A percentile compares a stretch with the other conserved stretches of the same genome.
These are phyloP conservation scores for Aurelia aurita DNA, from an alignment of 30 jellyfish, hydroid and myxozoan genomes.

Conservation along the genomic window DNA sequence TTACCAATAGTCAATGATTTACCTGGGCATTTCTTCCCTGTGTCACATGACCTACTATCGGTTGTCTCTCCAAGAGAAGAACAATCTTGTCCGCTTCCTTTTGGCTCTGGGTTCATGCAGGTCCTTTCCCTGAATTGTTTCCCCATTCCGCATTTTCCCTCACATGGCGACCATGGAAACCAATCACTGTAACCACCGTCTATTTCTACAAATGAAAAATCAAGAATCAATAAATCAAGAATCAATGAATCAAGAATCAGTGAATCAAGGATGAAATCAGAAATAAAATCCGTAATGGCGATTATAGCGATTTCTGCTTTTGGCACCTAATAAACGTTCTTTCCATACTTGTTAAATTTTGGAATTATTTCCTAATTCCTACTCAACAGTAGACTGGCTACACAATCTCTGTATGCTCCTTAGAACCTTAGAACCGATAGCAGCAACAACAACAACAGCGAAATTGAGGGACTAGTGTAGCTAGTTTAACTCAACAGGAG, in stretches of 20 bases:
- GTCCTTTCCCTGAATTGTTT: conserved; percentile 12
- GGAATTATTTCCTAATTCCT: too few species aligned
- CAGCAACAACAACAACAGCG: too few species aligned
- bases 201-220: background rate
- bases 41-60: conserved; percentile 22
- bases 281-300: too few species aligned
- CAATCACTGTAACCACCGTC: conserved; percentile 47
- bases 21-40: conserved; percentile 53
- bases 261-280: background rate
- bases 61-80: conserved; percentile 29
- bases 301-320: too few species aligned
- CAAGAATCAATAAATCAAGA: background rate
- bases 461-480: too few species aligned
- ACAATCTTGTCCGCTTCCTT: conserved; percentile 24
- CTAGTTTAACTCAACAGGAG: too few species aligned
- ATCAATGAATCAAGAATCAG: background rate
- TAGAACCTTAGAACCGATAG: too few species aligned
- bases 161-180: conserved; percentile 27
- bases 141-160: conserved; percentile 30
- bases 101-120: conserved; percentile 42
- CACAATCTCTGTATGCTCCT: too few species aligned
- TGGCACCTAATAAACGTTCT: too few species aligned
- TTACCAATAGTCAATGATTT: too few species aligned
- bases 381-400: too few species aligned
- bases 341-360: too few species aligned